Conservation (phyloP, 1,140 invertebrate genomes). For the Tigriopus japonicus region DNA sequence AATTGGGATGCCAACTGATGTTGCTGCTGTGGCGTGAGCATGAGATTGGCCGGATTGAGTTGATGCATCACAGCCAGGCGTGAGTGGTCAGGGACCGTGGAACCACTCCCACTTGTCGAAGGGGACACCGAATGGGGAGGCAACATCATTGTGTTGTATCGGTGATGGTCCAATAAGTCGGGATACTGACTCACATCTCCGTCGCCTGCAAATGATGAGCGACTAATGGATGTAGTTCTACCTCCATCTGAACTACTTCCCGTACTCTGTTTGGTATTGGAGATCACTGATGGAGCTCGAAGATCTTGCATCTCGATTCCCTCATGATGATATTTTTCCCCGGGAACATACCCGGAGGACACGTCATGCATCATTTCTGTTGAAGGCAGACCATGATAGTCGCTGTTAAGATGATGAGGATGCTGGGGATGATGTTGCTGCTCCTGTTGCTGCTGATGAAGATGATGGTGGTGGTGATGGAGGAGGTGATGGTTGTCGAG, state of each 20-base stretch:
- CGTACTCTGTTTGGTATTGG: no score
- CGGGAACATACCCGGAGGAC: not conserved
- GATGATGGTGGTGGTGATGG: conserved; percentile 40
- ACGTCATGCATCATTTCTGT: no score
- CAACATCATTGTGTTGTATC: no score
- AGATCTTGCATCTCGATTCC: not conserved
- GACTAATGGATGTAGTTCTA: not conserved
- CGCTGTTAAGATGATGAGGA: no score
- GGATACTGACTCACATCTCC: conserved; percentile 33
- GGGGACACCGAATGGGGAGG: conserved; percentile 43
- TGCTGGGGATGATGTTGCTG: not conserved
- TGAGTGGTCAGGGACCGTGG: conserved; percentile 14
- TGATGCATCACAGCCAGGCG: not conserved
- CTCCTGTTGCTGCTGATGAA: conserved; percentile 6
- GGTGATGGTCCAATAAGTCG: conserved; percentile 40
- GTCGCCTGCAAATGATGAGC: not conserved
- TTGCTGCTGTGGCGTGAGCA: no score
- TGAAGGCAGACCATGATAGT: no score
- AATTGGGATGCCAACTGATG: no score
- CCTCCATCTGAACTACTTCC: no score
- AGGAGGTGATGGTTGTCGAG: conserved; percentile 21
- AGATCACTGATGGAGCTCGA: no score
- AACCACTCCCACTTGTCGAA: conserved; percentile 15
- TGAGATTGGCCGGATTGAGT: no score
- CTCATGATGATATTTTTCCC: not conserved